Evolutionary conservation across 2,888 invertebrate species (phyloP), one percentile per base, ranked within the genome.

Genomic region (Hololepta plana): DNA sequence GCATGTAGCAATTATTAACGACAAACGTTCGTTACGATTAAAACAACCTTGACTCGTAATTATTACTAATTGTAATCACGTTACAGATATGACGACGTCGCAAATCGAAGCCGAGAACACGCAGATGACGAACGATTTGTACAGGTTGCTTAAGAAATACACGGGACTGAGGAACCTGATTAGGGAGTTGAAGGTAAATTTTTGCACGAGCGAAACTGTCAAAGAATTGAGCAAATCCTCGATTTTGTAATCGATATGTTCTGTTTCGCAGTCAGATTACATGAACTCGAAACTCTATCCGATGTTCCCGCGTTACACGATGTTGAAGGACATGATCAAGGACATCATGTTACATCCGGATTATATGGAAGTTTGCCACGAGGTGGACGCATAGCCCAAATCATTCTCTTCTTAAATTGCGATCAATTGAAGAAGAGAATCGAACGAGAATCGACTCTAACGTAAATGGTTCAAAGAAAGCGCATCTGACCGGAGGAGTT

Each of bases 271-370:
- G 84, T 67, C 73, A 35, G 88, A 88, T 46, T 93, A 91, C 60
- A 75, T 76, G 45, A 80, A 79, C 52, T 80, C 87, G 29, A 91
- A 91, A 59, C 67, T 85, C 46, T 90, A 88, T 55, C 91, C 91
- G 35, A 84, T 91, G 58, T 75, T 91, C 47, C 82, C 90, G 14
- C 74, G 93, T 26, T 95, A 95, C 64, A 80, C 84, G 33, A 82
- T 91, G 69, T 69, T 95, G 39, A 95, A 95, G 58, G 87, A 88
- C 53, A 90, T 95, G 88, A 90, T 93, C 47, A 91, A 91, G 60
- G 82, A 82, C 47, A 85, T 88, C 43, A 80, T 88, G 73, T 76
- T 87, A 46, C 80, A 88, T 57, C 88, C 88, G n/a, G 85, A 87
- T 57, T 91, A 88, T 63, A 87, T 90, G 80, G 90, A 90, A 59